Evolutionary conservation across 2,888 invertebrate species (phyloP).

Genomic region (Callosobruchus maculatus): DNA sequence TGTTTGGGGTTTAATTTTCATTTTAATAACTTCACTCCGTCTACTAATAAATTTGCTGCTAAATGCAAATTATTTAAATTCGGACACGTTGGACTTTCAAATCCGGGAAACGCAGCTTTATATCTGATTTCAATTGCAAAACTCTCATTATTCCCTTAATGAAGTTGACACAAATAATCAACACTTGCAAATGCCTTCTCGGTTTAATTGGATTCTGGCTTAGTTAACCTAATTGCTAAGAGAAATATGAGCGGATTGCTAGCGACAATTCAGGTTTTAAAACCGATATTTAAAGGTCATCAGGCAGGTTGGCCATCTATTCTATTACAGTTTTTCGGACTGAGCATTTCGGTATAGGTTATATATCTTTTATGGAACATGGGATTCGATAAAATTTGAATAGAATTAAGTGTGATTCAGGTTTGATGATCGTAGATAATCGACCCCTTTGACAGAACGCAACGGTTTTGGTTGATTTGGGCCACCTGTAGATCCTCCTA

Average conservation of each 20-base stretch:
- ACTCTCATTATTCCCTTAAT: constrained; percentile 40
- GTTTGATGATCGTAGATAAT: too few relatives aligned
- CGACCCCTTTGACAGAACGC: too few relatives aligned
- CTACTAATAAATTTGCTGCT: constrained; percentile 29
- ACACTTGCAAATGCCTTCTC: constrained; percentile 34
- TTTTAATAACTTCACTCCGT: constrained; percentile 28
- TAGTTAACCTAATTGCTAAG: constrained; percentile 32
- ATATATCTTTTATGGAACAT: too few relatives aligned
- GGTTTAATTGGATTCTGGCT: constrained; percentile 36
- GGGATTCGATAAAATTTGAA: too few relatives aligned
- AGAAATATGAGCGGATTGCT: constrained; percentile 18
- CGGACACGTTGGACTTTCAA: constrained; percentile 17
- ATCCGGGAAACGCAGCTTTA: constrained; percentile 28
- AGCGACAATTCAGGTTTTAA: constrained; percentile 6
- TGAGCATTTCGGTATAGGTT: too few relatives aligned
- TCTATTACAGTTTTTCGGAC: too few relatives aligned
- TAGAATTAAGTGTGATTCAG: too few relatives aligned
- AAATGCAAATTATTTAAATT: constrained; percentile 37
- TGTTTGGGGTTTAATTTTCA: background rate
- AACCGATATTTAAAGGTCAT: too few relatives aligned
- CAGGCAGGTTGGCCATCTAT: too few relatives aligned
- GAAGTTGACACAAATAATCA: constrained; percentile 37
- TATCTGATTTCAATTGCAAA: constrained; percentile 40
- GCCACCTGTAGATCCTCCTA: too few relatives aligned
- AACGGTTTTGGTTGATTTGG: too few relatives aligned